Percentiles rank a stretch among this genome's conserved stretches.
phyloP scores from a whole-genome alignment of 2,797 vertebrate genomes.

The Pseudochirops corinnae region DNA sequence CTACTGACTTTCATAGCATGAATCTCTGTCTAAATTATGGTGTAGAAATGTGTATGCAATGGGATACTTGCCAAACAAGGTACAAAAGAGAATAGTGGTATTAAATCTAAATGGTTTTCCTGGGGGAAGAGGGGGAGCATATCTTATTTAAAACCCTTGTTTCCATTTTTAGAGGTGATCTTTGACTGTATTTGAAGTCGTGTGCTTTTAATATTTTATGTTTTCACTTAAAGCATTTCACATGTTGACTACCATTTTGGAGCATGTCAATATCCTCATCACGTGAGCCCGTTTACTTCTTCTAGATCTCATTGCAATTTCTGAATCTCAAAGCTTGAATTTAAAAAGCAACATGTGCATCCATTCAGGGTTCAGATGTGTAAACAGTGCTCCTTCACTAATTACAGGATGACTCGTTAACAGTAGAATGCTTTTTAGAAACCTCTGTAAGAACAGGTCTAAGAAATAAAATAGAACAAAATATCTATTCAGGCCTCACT shows the following conservation, averaged over 20 bases:
- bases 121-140: background rate
- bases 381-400: background rate
- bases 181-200: slow-evolving; percentile 19
- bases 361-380: slow-evolving; percentile 25
- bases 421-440: slow-evolving; percentile 60
- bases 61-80: slow-evolving; percentile 26
- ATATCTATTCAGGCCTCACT: slow-evolving; percentile 33
- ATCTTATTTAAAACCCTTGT: background rate
- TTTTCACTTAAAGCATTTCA: slow-evolving; percentile 28
- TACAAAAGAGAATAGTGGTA: background rate
- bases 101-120: slow-evolving; percentile 5
- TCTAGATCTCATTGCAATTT: slow-evolving; percentile 52
- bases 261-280: background rate
- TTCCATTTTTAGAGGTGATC: slow-evolving; percentile 16
- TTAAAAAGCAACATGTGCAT: background rate
- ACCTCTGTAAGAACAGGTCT: slow-evolving; percentile 44
- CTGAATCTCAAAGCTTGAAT: slow-evolving; percentile 54
- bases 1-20: slow-evolving; percentile 35
- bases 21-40: slow-evolving; percentile 47
- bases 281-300: slow-evolving; percentile 29
- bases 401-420: slow-evolving; percentile 40
- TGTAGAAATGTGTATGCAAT: background rate
- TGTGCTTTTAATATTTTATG: slow-evolving; percentile 19
- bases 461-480: slow-evolving; percentile 21
- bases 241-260: slow-evolving; percentile 20